These are phyloP conservation scores for Tachypleus tridentatus DNA, from an alignment of 1,140 invertebrate species.

Conservation along the genomic window DNA sequence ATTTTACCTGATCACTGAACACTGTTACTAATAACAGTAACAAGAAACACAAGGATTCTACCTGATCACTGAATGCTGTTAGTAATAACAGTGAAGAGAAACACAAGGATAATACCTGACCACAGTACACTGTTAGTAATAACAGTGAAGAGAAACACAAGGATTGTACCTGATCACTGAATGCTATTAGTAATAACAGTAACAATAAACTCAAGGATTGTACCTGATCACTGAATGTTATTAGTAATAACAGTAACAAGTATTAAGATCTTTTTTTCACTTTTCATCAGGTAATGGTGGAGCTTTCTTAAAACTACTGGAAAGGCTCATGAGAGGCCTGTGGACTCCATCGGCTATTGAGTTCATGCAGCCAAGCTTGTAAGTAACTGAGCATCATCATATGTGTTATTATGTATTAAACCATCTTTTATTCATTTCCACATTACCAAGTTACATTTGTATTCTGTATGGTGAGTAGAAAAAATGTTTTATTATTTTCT, in stretches of 20 bases:
- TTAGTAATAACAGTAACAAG: not conserved
- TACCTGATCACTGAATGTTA: not conserved
- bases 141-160: too few species aligned
- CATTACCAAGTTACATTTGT: not conserved
- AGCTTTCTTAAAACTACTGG: constrained; percentile 77
- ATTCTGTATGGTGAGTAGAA: not conserved
- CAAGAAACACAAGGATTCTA: too few species aligned
- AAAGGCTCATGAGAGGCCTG: constrained; percentile 82
- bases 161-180: too few species aligned
- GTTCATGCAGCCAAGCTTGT: constrained; percentile 96
- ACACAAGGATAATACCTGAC: not conserved
- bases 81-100: not conserved
- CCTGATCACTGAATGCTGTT: too few species aligned
- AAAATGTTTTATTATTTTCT: not conserved
- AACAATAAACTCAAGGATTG: too few species aligned
- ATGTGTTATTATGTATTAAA: not conserved
- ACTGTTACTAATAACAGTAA: too few species aligned
- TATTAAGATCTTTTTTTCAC: not conserved
- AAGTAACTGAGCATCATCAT: constrained; percentile 40
- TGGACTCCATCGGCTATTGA: constrained; percentile 97
- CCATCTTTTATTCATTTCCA: not conserved
- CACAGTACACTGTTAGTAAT: not conserved
- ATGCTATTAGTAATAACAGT: too few species aligned
- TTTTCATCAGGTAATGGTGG: constrained; percentile 62
- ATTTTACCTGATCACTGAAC: not conserved